These are phyloP conservation scores for Clamator glandarius DNA, from an alignment of 2,797 vertebrate genomes.

Conservation along the genomic window DNA sequence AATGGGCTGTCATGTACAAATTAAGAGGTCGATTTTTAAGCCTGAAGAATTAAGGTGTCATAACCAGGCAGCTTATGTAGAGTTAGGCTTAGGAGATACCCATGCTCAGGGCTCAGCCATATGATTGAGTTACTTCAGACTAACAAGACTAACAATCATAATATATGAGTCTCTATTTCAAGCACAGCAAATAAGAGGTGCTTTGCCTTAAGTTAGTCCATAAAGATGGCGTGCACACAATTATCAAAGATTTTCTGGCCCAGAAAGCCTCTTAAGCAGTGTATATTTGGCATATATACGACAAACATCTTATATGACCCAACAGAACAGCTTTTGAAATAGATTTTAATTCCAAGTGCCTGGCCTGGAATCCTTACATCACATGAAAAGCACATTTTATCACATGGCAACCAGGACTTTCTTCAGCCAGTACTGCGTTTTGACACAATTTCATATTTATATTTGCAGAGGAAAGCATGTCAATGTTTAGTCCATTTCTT, in stretches of 20 bases:
- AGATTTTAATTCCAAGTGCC: not conserved
- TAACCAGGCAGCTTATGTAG: not conserved
- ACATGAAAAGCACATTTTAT: not conserved
- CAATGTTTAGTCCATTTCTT: not conserved
- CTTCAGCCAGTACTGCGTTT: not conserved
- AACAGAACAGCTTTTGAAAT: not conserved
- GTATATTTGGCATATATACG: not conserved
- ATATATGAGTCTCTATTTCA: not conserved
- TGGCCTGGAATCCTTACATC: not conserved
- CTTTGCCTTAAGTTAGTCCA: not conserved
- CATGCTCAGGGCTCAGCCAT: not conserved
- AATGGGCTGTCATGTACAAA: not conserved
- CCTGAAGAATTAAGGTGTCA: not conserved
- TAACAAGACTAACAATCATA: not conserved
- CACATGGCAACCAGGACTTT: not conserved
- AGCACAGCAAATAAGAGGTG: not conserved
- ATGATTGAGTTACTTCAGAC: not conserved
- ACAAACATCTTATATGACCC: not conserved
- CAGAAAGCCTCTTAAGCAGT: not conserved
- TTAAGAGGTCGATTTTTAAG: not conserved
- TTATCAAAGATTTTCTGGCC: not conserved
- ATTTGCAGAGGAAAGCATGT: not conserved
- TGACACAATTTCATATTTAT: not conserved
- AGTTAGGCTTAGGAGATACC: not conserved
- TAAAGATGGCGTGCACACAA: not conserved